Evolutionary conservation across 2,113 vertebrate genomes (phyloP).

Genomic region (Festucalex cinctus): DNA sequence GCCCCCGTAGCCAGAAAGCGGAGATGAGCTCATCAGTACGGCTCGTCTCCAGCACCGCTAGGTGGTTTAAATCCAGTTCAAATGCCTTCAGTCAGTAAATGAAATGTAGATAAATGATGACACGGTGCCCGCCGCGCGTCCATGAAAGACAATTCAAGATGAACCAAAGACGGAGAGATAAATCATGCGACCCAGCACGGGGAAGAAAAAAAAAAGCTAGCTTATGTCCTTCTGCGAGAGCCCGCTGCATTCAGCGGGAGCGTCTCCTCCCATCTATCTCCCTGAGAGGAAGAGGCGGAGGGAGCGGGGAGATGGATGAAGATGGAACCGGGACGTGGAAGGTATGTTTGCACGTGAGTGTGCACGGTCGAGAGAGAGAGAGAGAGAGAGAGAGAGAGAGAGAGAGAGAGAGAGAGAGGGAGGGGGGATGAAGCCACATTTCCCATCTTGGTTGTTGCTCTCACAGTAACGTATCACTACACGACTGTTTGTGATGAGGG

Average conservation of each 20-base stretch:
- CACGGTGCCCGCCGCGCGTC: constrained; percentile 19
- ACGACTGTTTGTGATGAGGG: background rate
- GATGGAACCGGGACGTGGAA: constrained; percentile 48
- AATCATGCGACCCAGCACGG: constrained; percentile 5
- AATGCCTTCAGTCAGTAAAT: constrained; percentile 2
- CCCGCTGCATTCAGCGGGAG: constrained; percentile 50
- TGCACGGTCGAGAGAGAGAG: background rate
- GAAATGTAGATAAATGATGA: background rate
- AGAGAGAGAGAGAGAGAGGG: background rate
- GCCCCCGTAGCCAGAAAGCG: constrained; percentile 24
- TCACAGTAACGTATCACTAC: background rate
- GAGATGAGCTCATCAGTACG: constrained; percentile 27
- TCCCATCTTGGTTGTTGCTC: background rate
- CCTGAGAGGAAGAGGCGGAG: constrained; percentile 8
- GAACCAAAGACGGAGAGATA: constrained; percentile 5
- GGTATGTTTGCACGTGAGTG: constrained; percentile 30
- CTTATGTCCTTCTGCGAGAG: constrained; percentile 1
- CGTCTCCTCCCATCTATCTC: constrained; percentile 57
- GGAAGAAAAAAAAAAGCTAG: background rate
- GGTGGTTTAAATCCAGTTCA: constrained; percentile 45
- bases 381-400: background rate
- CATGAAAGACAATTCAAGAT: constrained; percentile 20
- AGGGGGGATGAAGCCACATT: background rate
- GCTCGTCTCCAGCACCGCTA: background rate
- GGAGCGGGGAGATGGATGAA: constrained; percentile 29